Conservation (phyloP, 2,113 vertebrate species). For the Ramphastos sulfuratus region DNA sequence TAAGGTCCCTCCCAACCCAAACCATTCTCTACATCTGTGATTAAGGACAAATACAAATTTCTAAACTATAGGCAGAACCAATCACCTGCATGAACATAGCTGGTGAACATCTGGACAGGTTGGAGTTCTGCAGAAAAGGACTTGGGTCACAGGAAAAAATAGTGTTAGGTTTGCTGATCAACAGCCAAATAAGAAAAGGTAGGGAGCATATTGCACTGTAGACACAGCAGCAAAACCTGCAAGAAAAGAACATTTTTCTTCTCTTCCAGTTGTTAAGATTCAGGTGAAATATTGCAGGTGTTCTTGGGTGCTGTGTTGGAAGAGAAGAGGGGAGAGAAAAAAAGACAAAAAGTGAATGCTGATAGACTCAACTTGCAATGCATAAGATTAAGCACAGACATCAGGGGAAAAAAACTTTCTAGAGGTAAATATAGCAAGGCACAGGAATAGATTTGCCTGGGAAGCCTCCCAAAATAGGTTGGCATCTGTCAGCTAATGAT, state of each 20-base stretch:
- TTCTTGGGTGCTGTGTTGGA: not conserved
- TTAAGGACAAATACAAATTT: not conserved
- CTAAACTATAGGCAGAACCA: not conserved
- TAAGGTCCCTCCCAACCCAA: too few species aligned
- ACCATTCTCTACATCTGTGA: too few species aligned
- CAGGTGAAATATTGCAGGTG: not conserved
- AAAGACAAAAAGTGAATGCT: not conserved
- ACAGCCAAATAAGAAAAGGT: rapidly evolving
- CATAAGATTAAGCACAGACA: not conserved
- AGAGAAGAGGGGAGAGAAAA: not conserved
- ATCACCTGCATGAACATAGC: not conserved
- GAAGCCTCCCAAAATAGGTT: constrained; percentile 16
- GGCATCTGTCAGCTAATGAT: constrained; percentile 13
- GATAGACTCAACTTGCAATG: not conserved
- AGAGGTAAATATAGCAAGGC: not conserved
- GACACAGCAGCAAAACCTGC: not conserved
- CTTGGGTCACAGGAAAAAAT: not conserved
- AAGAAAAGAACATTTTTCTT: not conserved
- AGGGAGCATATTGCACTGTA: not conserved
- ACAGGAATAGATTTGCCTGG: not conserved
- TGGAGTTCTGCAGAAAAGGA: not conserved
- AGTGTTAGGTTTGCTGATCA: not conserved
- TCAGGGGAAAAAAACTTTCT: not conserved
- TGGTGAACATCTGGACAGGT: not conserved
- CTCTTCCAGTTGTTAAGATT: not conserved